Conservation (phyloP, 2,113 vertebrate genomes). For the Upupa epops region DNA sequence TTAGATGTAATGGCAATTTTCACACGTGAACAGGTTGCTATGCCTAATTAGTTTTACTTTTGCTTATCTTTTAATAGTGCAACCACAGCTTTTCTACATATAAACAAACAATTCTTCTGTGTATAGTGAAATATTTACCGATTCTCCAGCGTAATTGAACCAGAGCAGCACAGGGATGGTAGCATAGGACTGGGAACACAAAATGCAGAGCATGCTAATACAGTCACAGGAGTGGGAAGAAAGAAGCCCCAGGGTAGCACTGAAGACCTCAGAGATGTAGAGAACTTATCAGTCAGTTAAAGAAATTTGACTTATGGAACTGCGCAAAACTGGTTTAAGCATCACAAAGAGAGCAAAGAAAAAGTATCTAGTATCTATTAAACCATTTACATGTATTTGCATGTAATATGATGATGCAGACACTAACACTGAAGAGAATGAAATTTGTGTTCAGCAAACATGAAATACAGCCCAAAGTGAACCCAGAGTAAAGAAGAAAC, state of each 20-base stretch:
- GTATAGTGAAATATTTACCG: background rate
- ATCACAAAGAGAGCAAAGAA: background rate
- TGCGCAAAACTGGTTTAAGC: background rate
- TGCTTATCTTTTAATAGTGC: background rate
- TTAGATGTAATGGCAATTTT: background rate
- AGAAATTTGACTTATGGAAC: background rate
- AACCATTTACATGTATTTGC: background rate
- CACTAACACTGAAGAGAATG: background rate
- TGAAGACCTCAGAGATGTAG: background rate
- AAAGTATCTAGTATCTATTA: background rate
- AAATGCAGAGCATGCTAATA: background rate
- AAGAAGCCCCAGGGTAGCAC: background rate
- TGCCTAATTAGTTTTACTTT: background rate
- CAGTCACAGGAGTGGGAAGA: background rate
- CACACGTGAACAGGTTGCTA: background rate
- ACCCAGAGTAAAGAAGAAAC: background rate
- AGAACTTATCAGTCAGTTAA: background rate
- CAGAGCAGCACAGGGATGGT: background rate
- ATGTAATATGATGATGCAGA: background rate
- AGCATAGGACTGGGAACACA: background rate
- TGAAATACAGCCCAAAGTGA: background rate
- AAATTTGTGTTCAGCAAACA: background rate
- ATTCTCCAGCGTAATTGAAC: background rate
- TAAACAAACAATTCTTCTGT: background rate
- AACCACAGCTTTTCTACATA: background rate